Evolutionary conservation across 23 tunicate species (phyloP).

Genomic region (Trididemnum clinides): DNA sequence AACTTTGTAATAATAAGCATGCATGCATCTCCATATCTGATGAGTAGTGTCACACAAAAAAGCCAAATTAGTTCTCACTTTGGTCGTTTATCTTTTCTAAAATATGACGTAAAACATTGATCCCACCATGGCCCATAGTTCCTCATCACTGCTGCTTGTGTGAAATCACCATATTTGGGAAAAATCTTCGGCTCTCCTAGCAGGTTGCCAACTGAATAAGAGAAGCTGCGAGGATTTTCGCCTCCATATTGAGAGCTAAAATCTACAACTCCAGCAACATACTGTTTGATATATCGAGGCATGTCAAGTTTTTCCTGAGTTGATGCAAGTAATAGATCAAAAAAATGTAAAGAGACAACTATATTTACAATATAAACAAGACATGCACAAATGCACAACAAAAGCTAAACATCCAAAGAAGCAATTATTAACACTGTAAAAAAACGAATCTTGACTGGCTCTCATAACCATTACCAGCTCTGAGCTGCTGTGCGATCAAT

Average conservation of each 20-base stretch:
- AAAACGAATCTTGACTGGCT: too few relatives aligned
- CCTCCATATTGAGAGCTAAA: conserved; percentile 94
- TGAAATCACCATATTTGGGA: conserved; percentile 91
- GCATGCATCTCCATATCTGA: too few relatives aligned
- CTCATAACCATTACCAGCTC: too few relatives aligned
- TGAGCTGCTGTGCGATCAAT: too few relatives aligned
- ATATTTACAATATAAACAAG: too few relatives aligned
- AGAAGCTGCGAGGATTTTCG: conserved; percentile 82
- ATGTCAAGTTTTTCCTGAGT: too few relatives aligned
- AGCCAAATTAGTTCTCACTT: conserved; percentile 19
- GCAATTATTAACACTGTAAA: too few relatives aligned
- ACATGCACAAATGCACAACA: too few relatives aligned
- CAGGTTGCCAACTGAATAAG: conserved; percentile 80
- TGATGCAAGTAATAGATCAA: too few relatives aligned
- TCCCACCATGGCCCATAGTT: conserved; percentile 96
- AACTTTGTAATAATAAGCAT: too few relatives aligned
- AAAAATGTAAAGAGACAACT: too few relatives aligned
- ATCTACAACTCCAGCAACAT: conserved; percentile 69
- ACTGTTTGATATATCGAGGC: conserved; percentile 80
- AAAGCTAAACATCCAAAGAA: too few relatives aligned
- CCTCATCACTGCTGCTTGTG: conserved; percentile 91
- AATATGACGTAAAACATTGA: neutral
- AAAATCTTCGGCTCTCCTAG: conserved; percentile 86
- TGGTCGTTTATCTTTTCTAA: conserved; percentile 51
- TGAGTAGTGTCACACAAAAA: neutral